These are phyloP conservation scores for Brachionus calyciflorus DNA, from an alignment of 1,140 invertebrate genomes.

Conservation along the genomic window DNA sequence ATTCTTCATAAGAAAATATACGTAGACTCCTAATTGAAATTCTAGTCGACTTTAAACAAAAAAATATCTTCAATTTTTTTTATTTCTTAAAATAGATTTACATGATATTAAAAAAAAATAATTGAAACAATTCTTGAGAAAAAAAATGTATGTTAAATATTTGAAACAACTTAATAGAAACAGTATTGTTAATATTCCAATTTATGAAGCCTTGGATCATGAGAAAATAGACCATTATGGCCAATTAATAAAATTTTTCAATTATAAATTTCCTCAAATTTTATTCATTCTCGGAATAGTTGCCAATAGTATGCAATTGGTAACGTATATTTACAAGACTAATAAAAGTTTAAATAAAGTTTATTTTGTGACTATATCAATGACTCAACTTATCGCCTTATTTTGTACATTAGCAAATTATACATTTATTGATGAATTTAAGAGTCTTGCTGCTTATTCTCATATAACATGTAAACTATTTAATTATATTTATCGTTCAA, in stretches of 20 bases:
- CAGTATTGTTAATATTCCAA: constrained; percentile 29
- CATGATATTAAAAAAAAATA: too few species aligned
- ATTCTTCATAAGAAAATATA: too few species aligned
- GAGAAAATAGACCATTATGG: constrained; percentile 10
- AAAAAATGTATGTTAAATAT: too few species aligned
- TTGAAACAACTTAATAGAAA: constrained; percentile 25
- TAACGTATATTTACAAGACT: constrained; percentile 2
- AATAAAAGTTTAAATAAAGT: constrained; percentile 5
- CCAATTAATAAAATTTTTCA: constrained; percentile 16
- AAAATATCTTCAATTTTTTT: too few species aligned
- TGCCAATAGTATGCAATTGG: background rate
- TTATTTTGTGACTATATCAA: constrained; percentile 8
- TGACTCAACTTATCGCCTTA: constrained; percentile 6
- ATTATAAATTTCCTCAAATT: constrained; percentile 33
- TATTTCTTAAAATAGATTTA: too few species aligned
- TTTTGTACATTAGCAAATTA: constrained; percentile 23
- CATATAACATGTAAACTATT: constrained; percentile 18
- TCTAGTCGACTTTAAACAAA: too few species aligned
- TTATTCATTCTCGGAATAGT: constrained; percentile 10
- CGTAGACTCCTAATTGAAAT: too few species aligned
- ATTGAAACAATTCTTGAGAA: too few species aligned
- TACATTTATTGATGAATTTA: background rate
- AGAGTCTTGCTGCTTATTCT: background rate
- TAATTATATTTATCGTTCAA: background rate
- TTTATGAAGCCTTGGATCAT: background rate